These are phyloP conservation scores for Bradypodion pumilum DNA, from an alignment of 2,797 vertebrate genomes.

Conservation along the genomic window DNA sequence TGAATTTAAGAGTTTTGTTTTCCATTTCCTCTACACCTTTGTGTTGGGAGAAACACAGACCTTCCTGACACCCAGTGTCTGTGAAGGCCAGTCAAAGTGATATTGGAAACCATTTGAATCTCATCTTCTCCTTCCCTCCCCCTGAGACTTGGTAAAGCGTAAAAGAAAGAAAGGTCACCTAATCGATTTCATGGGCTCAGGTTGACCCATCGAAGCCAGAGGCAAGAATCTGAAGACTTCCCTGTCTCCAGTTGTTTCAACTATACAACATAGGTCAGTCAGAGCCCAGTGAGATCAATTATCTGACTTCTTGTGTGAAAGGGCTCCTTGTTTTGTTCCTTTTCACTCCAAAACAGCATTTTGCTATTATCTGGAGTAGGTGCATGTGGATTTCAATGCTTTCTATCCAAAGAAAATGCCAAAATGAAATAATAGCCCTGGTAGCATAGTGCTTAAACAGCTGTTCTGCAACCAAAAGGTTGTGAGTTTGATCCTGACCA, in stretches of 20 bases:
- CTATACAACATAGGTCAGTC: not conserved
- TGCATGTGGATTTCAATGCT: not conserved
- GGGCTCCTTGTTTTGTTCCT: not conserved
- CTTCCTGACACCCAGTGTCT: not conserved
- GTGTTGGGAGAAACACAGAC: not conserved
- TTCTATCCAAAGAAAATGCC: too few relatives aligned
- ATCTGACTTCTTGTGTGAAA: not conserved
- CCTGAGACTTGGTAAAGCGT: not conserved
- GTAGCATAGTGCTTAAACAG: too few relatives aligned
- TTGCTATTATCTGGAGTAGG: not conserved
- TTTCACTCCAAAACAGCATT: not conserved
- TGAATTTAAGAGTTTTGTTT: not conserved
- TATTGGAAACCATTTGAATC: not conserved
- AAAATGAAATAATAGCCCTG: too few relatives aligned
- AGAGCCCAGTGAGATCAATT: slow-evolving; percentile 3
- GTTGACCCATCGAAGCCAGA: not conserved
- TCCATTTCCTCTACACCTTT: not conserved
- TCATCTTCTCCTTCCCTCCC: not conserved
- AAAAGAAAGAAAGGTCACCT: not conserved
- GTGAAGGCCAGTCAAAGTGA: not conserved
- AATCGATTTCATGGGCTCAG: not conserved
- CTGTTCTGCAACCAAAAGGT: too few relatives aligned
- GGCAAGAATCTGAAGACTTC: not conserved
- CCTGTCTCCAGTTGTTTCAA: not conserved
- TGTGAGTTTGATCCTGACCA: too few relatives aligned